phyloP scores from a whole-genome alignment of 2,797 vertebrate species.

The Natrix natrix region DNA sequence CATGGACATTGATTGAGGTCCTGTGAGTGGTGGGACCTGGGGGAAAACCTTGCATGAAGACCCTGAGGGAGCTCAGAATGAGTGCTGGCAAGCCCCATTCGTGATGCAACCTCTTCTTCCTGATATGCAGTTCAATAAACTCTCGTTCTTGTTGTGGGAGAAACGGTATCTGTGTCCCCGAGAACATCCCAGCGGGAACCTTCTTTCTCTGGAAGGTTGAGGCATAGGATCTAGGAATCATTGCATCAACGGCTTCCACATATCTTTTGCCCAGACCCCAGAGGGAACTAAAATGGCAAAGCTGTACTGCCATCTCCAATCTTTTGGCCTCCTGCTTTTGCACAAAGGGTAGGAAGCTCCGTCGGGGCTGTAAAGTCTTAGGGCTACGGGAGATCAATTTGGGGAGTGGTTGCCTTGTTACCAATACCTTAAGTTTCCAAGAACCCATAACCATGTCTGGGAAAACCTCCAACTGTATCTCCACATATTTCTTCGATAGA shows the following conservation, averaged over 20 bases:
- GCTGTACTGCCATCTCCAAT: conserved; percentile 1
- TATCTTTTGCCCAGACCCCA: neutral
- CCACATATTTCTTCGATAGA: neutral
- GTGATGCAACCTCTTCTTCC: neutral
- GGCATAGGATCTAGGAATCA: neutral
- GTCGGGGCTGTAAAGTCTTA: neutral
- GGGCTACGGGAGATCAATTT: neutral
- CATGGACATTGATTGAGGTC: neutral
- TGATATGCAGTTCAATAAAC: conserved; percentile 2
- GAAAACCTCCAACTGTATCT: neutral
- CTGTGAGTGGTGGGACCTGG: neutral
- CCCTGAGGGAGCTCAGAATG: neutral
- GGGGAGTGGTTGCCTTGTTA: neutral
- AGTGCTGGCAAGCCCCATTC: neutral
- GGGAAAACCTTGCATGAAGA: neutral
- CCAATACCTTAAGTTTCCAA: neutral
- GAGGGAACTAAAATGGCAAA: neutral
- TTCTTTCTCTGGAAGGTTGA: too few relatives aligned
- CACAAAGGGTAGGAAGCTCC: neutral
- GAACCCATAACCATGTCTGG: neutral
- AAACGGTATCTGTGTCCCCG: neutral
- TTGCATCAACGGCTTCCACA: neutral
- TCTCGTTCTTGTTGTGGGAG: neutral
- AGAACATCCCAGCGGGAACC: neutral
- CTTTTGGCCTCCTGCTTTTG: neutral